Evolutionary conservation across 2,797 vertebrate genomes (phyloP), one percentile per base, ranked within the genome.

Genomic region (Hypotaenidia okinawae): DNA sequence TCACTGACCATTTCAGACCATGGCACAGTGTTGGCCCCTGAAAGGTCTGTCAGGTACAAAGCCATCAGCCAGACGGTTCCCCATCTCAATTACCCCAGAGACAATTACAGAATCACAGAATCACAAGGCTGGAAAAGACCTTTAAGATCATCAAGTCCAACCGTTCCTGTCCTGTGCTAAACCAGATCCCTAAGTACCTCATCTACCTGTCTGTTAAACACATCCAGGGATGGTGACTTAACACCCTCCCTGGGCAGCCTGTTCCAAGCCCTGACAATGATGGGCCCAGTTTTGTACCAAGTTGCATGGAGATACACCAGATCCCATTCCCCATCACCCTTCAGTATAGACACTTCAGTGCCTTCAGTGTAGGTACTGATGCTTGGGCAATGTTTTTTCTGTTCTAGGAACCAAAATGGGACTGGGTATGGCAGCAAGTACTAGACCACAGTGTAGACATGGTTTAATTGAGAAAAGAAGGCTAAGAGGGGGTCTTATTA

Each of bases 281-380:
- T 0, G 0, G 35, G 16, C 6, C 13, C n/a, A 3, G 16, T 10
- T 23, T 33, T 58, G 13, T 41, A 13, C 6, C n/a, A 39, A 6
- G 10, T 5, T 80, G 10, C 18, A 22, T 2, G 37, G 27, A 69
- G 16, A 27, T 33, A 19, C 11, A 47, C 4, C 43, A 70, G 63
- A 84, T 27, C 5, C 16, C 17, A 30, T 43, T 62, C 13, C 10
- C 11, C 10, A 76, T 17, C 37, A 54, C 19, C 12, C 37, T 37
- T 37, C 37, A 37, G 11, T 37, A 37, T 37, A 37, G 37, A 37
- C 37, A 37, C 37, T 37, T 37, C 37, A 37, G 11, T 37, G 37
- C 37, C 37, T 37, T 37, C 37, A 37, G 37, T 37, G 54, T 19
- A 79, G 33, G 15, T 35, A 84, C 2, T 5, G 5, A 37, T 6